Base-by-base conservation (phyloP, 2,797 vertebrate species). In the Erpetoichthys calabaricus region DNA sequence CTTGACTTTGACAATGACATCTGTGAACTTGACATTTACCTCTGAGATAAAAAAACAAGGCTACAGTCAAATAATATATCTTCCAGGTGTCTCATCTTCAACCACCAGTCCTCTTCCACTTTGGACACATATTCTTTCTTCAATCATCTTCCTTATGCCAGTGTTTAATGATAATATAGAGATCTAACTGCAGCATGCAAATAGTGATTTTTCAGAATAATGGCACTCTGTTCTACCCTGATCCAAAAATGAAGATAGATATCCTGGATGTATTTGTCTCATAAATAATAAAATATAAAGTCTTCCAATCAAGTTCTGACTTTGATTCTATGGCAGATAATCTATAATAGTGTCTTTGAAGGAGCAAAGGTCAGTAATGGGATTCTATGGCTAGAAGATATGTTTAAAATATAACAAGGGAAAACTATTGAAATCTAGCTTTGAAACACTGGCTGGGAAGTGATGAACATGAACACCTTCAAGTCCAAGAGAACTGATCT, bases 51-150 rank as follows among this genome's bases (percentile, higher is more conserved):
- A 66, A 55, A 56, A 70, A 56, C 59, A 53, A 55, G 58, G 59
- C 41, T 63, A 59, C 42, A n/a, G 67, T 6, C 64, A 66, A 56
- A 61, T 70, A 42, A 55, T 68, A 45, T 59, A 50, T 41, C 49
- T 41, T 5, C 57, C 58, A 56, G 54, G 57, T 45, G 3, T 4
- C 4, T n/a, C n/a, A n/a, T 3, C 6, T 4, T 55, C 53, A 4
- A 55, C 53, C 4, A 47, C 8, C 44, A 45, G 45, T 51, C 8
- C 47, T 56, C 45, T 25, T n/a, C n/a, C n/a, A n/a, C 41, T 47
- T 55, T 55, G 6, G 6, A 43, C 45, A 47, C 45, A 42, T 50
- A 7, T 47, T 25, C 44, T 6, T 45, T n/a, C n/a, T n/a, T 61
- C 54, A 55, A 0, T 10, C 41, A 25, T 4, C 7, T 60, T 61